Evolutionary conservation across 2,888 invertebrate species (phyloP).

Genomic region (Trachelus iudaicus): DNA sequence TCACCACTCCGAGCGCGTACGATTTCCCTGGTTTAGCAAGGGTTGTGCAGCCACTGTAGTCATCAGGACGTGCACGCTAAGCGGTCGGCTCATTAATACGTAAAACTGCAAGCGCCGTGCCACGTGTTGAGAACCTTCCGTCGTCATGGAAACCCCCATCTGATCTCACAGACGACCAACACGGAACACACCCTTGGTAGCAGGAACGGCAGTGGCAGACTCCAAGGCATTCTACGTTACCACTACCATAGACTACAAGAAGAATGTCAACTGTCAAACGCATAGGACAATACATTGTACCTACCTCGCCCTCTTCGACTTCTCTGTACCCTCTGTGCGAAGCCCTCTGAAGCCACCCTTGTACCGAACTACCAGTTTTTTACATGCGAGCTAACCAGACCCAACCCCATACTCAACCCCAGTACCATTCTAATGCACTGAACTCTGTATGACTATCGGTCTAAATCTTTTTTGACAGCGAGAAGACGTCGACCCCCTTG

Average conservation of each 20-base stretch:
- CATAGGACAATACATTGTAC: slow-evolving; percentile 30
- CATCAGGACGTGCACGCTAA: not conserved
- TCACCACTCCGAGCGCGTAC: not conserved
- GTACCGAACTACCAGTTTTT: not conserved
- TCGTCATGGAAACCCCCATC: slow-evolving; percentile 61
- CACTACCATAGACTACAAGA: slow-evolving; percentile 4
- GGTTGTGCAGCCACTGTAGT: not conserved
- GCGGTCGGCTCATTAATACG: slow-evolving; percentile 48
- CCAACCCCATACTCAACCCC: not conserved
- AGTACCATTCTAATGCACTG: not conserved
- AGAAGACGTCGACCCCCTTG: slow-evolving; percentile 19
- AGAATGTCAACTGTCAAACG: slow-evolving; percentile 45
- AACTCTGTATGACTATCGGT: slow-evolving; percentile 20
- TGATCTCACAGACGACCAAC: slow-evolving; percentile 46
- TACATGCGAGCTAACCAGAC: not conserved
- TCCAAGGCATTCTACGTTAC: slow-evolving; percentile 3
- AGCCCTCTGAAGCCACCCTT: not conserved
- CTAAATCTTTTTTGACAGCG: slow-evolving; percentile 26
- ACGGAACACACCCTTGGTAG: slow-evolving; percentile 16
- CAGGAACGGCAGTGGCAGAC: slow-evolving; percentile 7
- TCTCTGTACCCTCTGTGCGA: not conserved
- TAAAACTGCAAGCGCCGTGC: slow-evolving; percentile 53
- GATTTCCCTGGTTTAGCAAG: not conserved
- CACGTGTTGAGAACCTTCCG: slow-evolving; percentile 63
- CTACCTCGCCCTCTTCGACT: slow-evolving; percentile 1